A percentile compares a stretch with the other conserved stretches of the same genome.
phyloP scores from a whole-genome alignment of 2,113 vertebrate species.

The Proteles cristata region DNA sequence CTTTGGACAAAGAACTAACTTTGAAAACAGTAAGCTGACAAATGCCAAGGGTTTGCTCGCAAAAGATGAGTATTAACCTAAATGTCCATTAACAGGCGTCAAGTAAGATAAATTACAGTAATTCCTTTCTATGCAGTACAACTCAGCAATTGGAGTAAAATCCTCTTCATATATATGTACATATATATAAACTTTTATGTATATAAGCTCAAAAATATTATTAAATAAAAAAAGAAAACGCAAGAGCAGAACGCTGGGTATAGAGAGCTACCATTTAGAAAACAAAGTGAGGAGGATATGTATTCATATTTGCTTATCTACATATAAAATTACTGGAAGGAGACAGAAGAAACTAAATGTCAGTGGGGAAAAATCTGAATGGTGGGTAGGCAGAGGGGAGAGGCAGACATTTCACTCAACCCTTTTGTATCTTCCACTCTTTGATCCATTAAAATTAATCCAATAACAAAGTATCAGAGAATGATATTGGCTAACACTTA shows the following conservation, averaged over 20 bases:
- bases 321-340: not conserved
- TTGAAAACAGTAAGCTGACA: not conserved
- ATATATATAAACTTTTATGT: not conserved
- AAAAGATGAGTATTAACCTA: not conserved
- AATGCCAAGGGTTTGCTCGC: not conserved
- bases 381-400: not conserved
- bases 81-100: not conserved
- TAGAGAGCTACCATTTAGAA: not conserved
- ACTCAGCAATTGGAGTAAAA: not conserved
- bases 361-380: not conserved
- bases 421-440: not conserved
- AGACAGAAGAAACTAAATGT: not conserved
- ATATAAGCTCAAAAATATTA: not conserved
- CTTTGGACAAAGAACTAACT: not conserved
- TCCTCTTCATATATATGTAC: not conserved
- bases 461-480: not conserved
- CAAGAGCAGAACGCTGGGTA: not conserved
- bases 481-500: not conserved
- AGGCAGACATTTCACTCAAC: not conserved
- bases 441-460: not conserved
- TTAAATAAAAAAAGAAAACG: not conserved
- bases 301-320: not conserved
- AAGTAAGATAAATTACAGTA: slow-evolving; percentile 24
- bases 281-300: not conserved
- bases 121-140: not conserved